A percentile compares a stretch with the other conserved stretches of the same genome.
phyloP scores from a whole-genome alignment of 2,797 vertebrate genomes.

The Sebastes aleutianus region DNA sequence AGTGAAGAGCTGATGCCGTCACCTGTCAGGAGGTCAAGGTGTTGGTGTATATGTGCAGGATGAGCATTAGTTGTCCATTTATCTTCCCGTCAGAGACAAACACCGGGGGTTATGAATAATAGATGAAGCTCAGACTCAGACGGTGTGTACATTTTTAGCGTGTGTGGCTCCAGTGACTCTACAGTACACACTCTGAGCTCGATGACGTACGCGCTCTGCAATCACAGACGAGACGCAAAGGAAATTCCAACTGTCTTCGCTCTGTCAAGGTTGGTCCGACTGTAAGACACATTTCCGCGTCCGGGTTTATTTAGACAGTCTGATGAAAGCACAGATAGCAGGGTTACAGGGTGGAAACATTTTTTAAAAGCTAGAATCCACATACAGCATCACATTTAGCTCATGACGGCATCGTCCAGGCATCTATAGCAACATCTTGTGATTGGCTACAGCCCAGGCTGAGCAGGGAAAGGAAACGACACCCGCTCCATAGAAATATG shows the following conservation, averaged over 20 bases:
- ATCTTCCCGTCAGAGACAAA: slow-evolving; percentile 14
- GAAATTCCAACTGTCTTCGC: slow-evolving; percentile 37
- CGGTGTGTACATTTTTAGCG: slow-evolving; percentile 8
- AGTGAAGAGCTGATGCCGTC: background rate
- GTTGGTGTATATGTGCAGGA: background rate
- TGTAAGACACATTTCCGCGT: background rate
- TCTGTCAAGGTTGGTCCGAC: slow-evolving; percentile 28
- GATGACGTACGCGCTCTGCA: background rate
- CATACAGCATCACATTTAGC: background rate
- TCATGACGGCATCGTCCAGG: slow-evolving; percentile 22
- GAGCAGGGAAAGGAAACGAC: background rate
- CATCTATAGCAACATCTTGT: background rate
- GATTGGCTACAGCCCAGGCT: background rate
- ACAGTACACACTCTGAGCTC: too few species aligned
- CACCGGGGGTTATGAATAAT: slow-evolving; percentile 16
- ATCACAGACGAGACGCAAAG: slow-evolving; percentile 18
- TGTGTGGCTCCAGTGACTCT: slow-evolving; percentile 4
- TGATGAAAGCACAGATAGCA: background rate
- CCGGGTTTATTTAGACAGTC: slow-evolving; percentile 15
- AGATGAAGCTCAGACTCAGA: background rate
- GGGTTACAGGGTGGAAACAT: slow-evolving; percentile 8
- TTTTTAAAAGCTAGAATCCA: slow-evolving; percentile 6
- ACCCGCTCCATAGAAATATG: background rate
- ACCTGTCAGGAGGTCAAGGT: slow-evolving; percentile 19
- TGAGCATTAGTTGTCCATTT: slow-evolving; percentile 10